Percentiles rank a stretch among this genome's conserved stretches.
These are phyloP conservation scores for Leptocoma aspasia DNA, from an alignment of 2,113 vertebrate genomes.

Conservation along the genomic window DNA sequence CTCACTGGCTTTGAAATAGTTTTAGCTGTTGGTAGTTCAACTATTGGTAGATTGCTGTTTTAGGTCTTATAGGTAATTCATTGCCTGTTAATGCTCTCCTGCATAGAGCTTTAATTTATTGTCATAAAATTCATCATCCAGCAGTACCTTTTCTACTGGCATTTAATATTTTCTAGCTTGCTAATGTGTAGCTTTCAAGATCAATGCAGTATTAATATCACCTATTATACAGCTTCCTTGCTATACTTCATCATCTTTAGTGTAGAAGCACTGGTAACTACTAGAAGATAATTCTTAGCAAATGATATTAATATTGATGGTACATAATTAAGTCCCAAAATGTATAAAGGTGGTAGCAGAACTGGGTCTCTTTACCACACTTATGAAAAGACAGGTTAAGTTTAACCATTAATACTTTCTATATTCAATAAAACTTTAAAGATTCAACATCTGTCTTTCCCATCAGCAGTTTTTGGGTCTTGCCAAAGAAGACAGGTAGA, in stretches of 20 bases:
- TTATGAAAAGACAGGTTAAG: not conserved
- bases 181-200: not conserved
- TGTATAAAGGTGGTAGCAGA: not conserved
- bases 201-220: not conserved
- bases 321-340: not conserved
- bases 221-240: not conserved
- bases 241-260: not conserved
- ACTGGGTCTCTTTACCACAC: not conserved
- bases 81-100: not conserved
- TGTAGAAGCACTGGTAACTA: not conserved
- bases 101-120: not conserved
- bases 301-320: constrained; percentile 27
- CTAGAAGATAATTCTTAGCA: not conserved
- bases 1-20: not conserved
- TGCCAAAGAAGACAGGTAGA: not conserved
- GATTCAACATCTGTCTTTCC: not conserved
- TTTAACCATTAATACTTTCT: constrained; percentile 12
- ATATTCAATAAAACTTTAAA: constrained; percentile 2
- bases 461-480: not conserved
- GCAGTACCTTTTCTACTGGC: not conserved
- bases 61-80: not conserved
- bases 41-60: not conserved
- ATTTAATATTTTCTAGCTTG: not conserved
- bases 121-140: not conserved
- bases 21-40: not conserved